Percentiles rank a stretch among this genome's conserved stretches.
Evolutionary conservation across 2,888 invertebrate species (phyloP).

Genomic region (Plebejus melissa): DNA sequence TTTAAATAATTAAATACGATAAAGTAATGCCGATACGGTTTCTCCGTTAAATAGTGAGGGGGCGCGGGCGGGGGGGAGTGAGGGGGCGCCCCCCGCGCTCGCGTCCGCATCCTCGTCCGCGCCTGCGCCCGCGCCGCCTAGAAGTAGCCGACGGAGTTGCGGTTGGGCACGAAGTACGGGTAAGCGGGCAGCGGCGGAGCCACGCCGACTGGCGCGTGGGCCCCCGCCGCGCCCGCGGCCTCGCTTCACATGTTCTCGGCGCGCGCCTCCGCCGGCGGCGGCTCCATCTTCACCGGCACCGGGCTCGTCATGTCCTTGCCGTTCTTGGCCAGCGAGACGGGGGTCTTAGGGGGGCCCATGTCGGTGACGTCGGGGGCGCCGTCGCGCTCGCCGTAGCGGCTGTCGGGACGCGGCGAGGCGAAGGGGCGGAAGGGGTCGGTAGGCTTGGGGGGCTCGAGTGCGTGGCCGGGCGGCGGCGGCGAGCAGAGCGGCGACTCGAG

Average conservation of each 20-base stretch:
- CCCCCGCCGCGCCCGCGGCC: constrained; percentile 64
- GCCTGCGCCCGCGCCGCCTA: constrained; percentile 44
- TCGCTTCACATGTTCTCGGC: constrained; percentile 74
- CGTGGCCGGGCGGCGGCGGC: constrained; percentile 81
- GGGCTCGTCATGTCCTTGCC: constrained; percentile 72
- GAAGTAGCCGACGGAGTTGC: constrained; percentile 68
- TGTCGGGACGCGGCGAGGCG: constrained; percentile 78
- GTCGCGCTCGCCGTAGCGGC: constrained; percentile 84
- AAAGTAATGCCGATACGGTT: constrained; percentile 57
- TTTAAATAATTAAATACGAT: constrained; percentile 60
- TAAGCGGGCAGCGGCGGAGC: constrained; percentile 68
- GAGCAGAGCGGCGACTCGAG: constrained; percentile 82
- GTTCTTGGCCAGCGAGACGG: constrained; percentile 52
- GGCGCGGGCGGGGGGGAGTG: constrained; percentile 22
- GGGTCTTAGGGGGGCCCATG: constrained; percentile 70
- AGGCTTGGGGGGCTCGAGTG: constrained; percentile 80
- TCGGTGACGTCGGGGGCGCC: constrained; percentile 61
- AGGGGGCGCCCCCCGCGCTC: constrained; percentile 4
- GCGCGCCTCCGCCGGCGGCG: constrained; percentile 78
- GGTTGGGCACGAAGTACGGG: constrained; percentile 68
- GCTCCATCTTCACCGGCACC: constrained; percentile 85
- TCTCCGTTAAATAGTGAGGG: constrained; percentile 36
- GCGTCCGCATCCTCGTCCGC: constrained; percentile 20
- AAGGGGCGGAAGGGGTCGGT: constrained; percentile 77
- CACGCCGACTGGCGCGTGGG: constrained; percentile 43